Base-by-base conservation (phyloP, 2,797 vertebrate species). In the Holocentrus rufus region DNA sequence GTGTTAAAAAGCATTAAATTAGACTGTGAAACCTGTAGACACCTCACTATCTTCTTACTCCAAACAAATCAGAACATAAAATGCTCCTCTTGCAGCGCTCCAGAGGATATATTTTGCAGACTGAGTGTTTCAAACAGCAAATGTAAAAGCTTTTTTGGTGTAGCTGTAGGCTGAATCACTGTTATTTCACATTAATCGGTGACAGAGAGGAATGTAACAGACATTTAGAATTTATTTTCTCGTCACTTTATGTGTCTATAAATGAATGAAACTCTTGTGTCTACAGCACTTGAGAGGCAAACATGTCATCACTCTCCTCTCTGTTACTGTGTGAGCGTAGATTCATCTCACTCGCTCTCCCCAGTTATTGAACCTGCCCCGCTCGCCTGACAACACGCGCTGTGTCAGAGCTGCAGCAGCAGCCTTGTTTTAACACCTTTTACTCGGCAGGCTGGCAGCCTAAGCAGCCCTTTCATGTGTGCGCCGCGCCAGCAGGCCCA, bases 291-390 rank as follows among this genome's bases (percentile, higher is more conserved):
- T 55, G 8, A 79, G 80, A 65, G 58, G 34, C 65, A 77, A 80
- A 80, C 61, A 49, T 42, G 53, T 67, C 69, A 61, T 53, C n/a
- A 5, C 59, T 56, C 27, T 60, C 58, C 49, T 61, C 36, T 53
- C 49, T 22, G 57, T 67, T 27, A 39, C 31, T n/a, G n/a, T 2
- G 5, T 60, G 53, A 65, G 52, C 53, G 53, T 61, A 76, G 74
- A 80, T 63, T 75, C 78, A 58, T 81, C 30, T 46, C 31, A 42
- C 53, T 76, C 64, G 5, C 47, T 54, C 53, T 70, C 76, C 61
- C 36, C 44, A 52, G 47, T 69, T 23, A 17, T 42, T 69, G 60
- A 72, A 59, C 70, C 42, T 69, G 22, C 39, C 44, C 44, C 5
- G 18, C 69, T 56, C 50, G 53, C 5, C 10, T 63, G 71, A 65